Conservation (phyloP, 2,888 invertebrate genomes). For the Troides oblongomaculatus region DNA sequence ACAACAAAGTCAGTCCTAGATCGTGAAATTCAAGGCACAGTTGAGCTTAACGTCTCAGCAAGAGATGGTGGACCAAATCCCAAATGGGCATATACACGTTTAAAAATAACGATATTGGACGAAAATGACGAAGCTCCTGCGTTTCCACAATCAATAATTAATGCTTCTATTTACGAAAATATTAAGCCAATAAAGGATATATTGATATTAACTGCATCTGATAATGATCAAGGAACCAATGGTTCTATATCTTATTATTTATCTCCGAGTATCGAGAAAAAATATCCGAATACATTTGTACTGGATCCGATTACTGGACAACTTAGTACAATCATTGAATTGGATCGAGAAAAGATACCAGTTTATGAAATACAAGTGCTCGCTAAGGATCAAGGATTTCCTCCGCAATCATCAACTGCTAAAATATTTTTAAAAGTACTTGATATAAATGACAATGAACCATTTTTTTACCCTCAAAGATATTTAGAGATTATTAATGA, state of each 20-base stretch:
- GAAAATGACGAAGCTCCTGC: conserved; percentile 96
- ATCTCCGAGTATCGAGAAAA: conserved; percentile 86
- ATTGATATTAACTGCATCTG: conserved; percentile 90
- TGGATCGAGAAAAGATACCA: conserved; percentile 90
- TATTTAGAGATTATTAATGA: conserved; percentile 90
- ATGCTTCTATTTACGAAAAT: conserved; percentile 89
- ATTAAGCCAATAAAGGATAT: conserved; percentile 89
- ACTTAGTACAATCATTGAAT: conserved; percentile 85
- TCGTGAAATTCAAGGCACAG: conserved; percentile 91
- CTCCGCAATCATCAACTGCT: conserved; percentile 93
- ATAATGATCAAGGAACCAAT: conserved; percentile 96
- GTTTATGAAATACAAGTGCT: conserved; percentile 91
- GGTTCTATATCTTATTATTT: conserved; percentile 92
- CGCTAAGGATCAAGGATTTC: conserved; percentile 94
- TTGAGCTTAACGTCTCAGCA: conserved; percentile 94
- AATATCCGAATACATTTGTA: conserved; percentile 91
- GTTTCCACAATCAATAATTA: conserved; percentile 87
- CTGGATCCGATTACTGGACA: conserved; percentile 92
- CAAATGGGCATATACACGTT: conserved; percentile 92
- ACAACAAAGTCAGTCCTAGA: conserved; percentile 90
- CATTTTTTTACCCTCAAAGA: conserved; percentile 93
- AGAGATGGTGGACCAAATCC: conserved; percentile 96
- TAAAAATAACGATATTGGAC: conserved; percentile 94
- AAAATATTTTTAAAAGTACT: conserved; percentile 89
- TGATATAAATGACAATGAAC: conserved; percentile 96